phyloP scores from a whole-genome alignment of 2,888 invertebrate species.

The Anagyrus pseudococci region DNA sequence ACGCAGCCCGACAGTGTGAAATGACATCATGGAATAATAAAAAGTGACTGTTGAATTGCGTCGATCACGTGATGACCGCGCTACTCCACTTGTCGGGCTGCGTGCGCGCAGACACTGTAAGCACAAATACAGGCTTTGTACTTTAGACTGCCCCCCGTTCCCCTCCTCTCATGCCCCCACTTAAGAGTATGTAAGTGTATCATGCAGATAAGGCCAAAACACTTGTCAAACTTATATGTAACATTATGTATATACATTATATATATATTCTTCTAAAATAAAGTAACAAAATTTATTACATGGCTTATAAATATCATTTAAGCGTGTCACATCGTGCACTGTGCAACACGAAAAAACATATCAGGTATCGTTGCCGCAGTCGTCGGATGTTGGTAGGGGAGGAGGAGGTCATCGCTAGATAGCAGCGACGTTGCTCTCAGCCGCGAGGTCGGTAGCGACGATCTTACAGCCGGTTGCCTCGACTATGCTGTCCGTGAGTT shows the following conservation, averaged over 20 bases:
- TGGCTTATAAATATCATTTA: background rate
- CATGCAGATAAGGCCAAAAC: slow-evolving; percentile 28
- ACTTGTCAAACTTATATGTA: slow-evolving; percentile 31
- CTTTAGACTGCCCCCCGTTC: slow-evolving; percentile 31
- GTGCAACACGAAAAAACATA: background rate
- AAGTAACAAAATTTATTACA: slow-evolving; percentile 35
- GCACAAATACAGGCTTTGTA: slow-evolving; percentile 20
- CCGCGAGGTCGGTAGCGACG: slow-evolving; percentile 42
- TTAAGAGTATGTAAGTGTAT: no score
- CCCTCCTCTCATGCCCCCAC: no score
- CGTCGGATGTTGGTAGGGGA: no score
- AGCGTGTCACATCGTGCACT: no score
- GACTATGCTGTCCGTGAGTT: slow-evolving; percentile 69
- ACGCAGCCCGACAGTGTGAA: background rate
- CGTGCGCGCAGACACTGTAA: slow-evolving; percentile 4
- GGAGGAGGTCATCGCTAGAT: slow-evolving; percentile 47
- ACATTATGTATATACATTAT: slow-evolving; percentile 33
- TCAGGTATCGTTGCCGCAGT: slow-evolving; percentile 33
- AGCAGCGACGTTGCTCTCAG: slow-evolving; percentile 51
- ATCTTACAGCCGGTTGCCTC: slow-evolving; percentile 56
- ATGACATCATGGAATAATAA: slow-evolving; percentile 17
- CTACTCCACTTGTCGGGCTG: slow-evolving; percentile 12
- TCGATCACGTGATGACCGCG: slow-evolving; percentile 27
- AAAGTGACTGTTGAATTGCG: slow-evolving; percentile 5
- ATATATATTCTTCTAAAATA: slow-evolving; percentile 19